A percentile compares a stretch with the other conserved stretches of the same genome.
These are phyloP conservation scores for Alectoris magna DNA, from an alignment of 2,797 vertebrate species.

Conservation along the genomic window DNA sequence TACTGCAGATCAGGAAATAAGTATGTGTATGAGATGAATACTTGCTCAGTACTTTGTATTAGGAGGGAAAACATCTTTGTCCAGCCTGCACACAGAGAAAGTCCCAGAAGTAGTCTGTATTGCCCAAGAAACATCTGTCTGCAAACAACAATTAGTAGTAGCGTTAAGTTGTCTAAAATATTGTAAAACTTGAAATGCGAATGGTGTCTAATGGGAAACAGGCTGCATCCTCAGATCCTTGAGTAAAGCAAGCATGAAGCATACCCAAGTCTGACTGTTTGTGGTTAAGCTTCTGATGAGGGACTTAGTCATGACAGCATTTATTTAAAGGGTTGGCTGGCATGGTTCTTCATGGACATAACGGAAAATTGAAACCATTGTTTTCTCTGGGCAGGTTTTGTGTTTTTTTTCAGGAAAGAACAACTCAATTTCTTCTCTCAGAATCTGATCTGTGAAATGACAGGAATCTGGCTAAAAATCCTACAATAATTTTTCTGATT, in stretches of 20 bases:
- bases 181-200: not conserved
- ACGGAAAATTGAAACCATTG: not conserved
- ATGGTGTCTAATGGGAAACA: not conserved
- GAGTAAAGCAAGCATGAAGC: not conserved
- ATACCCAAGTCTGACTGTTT: not conserved
- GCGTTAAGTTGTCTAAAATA: not conserved
- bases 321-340: not conserved
- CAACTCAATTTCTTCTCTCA: not conserved
- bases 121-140: not conserved
- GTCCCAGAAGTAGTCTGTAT: not conserved
- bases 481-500: constrained; percentile 54
- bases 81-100: not conserved
- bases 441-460: not conserved
- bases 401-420: not conserved
- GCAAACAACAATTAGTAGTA: not conserved
- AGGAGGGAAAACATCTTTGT: not conserved
- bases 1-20: fast-evolving
- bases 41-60: not conserved
- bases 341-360: not conserved
- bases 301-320: not conserved
- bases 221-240: not conserved
- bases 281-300: not conserved
- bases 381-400: not conserved
- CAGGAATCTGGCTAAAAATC: not conserved
- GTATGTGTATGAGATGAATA: not conserved